Base-by-base conservation (phyloP, 2,888 invertebrate genomes). In the Philopedon plagiatum region DNA sequence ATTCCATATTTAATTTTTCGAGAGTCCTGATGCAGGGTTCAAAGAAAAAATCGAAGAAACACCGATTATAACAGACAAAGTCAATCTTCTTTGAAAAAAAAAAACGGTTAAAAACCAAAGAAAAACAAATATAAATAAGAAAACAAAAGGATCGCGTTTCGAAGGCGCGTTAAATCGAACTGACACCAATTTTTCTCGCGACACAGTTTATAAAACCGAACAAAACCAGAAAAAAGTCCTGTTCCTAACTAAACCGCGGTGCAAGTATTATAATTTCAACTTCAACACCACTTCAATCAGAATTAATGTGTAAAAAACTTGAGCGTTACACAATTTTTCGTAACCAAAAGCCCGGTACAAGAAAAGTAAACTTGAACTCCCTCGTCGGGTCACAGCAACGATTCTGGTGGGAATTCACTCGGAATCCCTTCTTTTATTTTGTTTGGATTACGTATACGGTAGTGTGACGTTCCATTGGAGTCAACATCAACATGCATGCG, bases 1-100 rank as follows among this genome's bases (percentile, higher is more conserved):
- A 80, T 79, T 89, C 88, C 91, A 91, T 91, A 80, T 78, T 84
- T 34, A 51, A 18, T 69, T 39, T 39, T n/a, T n/a, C n/a, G n/a
- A n/a, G n/a, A n/a, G n/a, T n/a, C n/a, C n/a, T n/a, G n/a, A n/a
- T n/a, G n/a, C n/a, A n/a, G n/a, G n/a, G n/a, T n/a, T n/a, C n/a
- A n/a, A n/a, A n/a, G n/a, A n/a, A n/a, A n/a, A n/a, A n/a, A 26
- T 26, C 26, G 26, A 3, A 26, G 4, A 26, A 26, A 3, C 26
- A 26, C 3, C 26, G 3, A 3, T n/a, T n/a, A n/a, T n/a, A n/a
- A n/a, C n/a, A n/a, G n/a, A n/a, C n/a, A n/a, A n/a, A n/a, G n/a
- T n/a, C n/a, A n/a, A n/a, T n/a, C n/a, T n/a, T n/a, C n/a, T n/a
- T n/a, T n/a, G n/a, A n/a, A n/a, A n/a, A n/a, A n/a, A n/a, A n/a